Evolutionary conservation across 2,113 vertebrate species (phyloP).

Genomic region (Benitochromis conjunctus): DNA sequence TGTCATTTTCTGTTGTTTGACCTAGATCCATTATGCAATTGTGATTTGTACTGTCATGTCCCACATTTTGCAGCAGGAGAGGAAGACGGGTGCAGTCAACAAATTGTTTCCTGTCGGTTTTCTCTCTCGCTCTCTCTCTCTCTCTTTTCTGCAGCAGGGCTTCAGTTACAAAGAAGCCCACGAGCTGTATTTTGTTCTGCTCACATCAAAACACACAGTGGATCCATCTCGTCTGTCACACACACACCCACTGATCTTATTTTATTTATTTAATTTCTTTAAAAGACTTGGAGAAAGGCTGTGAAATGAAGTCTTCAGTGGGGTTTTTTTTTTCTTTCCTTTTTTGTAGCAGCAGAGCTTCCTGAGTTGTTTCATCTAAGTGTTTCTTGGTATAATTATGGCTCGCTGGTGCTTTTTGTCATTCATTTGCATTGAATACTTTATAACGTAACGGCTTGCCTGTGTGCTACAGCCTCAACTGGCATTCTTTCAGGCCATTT

Average conservation of each 20-base stretch:
- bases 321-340: not conserved
- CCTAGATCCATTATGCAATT: conserved; percentile 31
- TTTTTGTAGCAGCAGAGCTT: not conserved
- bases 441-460: not conserved
- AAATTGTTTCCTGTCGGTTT: not conserved
- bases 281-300: not conserved
- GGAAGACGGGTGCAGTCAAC: not conserved
- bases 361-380: not conserved
- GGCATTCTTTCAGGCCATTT: not conserved
- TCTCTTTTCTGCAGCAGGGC: not conserved
- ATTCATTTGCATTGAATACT: not conserved
- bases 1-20: conserved; percentile 9
- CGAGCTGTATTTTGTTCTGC: not conserved
- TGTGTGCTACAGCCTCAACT: accelerated
- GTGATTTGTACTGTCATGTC: not conserved
- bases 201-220: not conserved
- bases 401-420: not conserved
- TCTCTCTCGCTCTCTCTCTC: not conserved
- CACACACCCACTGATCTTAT: not conserved
- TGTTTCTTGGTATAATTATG: not conserved
- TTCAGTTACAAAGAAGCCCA: conserved; percentile 6
- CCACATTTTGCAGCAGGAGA: conserved; percentile 10
- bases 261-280: not conserved
- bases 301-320: not conserved
- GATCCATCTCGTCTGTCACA: not conserved